These are phyloP conservation scores for Spizaetus ornatus DNA, from an alignment of 2,113 vertebrate species.

Conservation along the genomic window DNA sequence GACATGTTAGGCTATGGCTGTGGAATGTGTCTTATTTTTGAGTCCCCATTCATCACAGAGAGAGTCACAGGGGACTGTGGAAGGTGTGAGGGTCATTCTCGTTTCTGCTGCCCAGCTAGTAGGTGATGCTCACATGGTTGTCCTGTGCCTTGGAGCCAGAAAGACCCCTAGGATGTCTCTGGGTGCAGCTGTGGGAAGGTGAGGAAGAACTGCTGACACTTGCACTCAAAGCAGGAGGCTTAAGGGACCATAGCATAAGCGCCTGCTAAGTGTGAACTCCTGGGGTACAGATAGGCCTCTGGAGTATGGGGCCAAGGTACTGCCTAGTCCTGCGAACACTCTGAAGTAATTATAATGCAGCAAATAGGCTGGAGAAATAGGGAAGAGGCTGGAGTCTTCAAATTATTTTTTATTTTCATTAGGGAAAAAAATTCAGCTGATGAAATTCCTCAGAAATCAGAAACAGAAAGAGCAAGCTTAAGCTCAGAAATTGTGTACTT, in stretches of 20 bases:
- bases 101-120: background rate
- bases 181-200: background rate
- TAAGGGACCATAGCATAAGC: background rate
- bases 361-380: background rate
- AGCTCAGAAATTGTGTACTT: background rate
- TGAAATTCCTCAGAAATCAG: background rate
- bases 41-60: background rate
- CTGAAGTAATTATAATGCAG: background rate
- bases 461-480: background rate
- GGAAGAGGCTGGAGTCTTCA: background rate
- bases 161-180: background rate
- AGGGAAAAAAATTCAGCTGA: background rate
- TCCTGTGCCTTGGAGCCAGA: background rate
- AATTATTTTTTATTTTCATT: background rate
- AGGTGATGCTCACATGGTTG: background rate
- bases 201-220: background rate
- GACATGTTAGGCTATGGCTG: background rate
- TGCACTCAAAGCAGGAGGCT: background rate
- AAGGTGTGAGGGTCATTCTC: background rate
- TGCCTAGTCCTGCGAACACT: background rate
- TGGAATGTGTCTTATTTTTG: background rate
- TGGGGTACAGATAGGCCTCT: background rate
- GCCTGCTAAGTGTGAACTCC: background rate
- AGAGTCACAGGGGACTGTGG: background rate
- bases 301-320: background rate